These are phyloP conservation scores for Poicephalus gulielmi DNA, from an alignment of 2,113 vertebrate species.

Conservation along the genomic window DNA sequence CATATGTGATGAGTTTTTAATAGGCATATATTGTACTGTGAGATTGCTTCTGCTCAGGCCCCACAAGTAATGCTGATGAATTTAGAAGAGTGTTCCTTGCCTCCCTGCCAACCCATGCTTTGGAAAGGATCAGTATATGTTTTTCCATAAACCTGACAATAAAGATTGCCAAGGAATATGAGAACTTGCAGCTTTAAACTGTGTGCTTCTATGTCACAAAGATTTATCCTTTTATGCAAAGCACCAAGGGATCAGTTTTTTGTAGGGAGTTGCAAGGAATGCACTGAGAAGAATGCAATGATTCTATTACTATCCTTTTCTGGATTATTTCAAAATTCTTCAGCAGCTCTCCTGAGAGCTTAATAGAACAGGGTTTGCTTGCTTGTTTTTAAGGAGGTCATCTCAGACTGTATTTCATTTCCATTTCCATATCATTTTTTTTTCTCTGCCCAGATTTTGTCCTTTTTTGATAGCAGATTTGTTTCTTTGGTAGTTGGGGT, in stretches of 20 bases:
- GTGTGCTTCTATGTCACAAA: neutral
- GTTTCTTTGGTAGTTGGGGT: neutral
- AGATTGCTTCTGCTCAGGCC: neutral
- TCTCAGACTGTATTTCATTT: neutral
- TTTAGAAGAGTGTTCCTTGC: neutral
- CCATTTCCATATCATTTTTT: neutral
- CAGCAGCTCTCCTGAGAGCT: slow-evolving; percentile 1
- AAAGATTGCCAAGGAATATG: neutral
- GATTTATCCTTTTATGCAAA: neutral
- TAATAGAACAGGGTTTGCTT: neutral
- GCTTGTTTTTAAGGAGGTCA: neutral
- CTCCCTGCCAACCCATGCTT: neutral
- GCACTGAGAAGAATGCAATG: neutral
- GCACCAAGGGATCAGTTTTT: slow-evolving; percentile 7
- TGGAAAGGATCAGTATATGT: neutral
- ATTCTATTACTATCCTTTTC: neutral
- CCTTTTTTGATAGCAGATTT: neutral
- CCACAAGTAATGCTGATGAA: neutral
- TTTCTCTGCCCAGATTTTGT: neutral
- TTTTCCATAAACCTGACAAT: neutral
- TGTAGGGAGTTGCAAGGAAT: neutral
- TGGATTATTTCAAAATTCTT: slow-evolving; percentile 15
- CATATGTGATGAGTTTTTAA: neutral
- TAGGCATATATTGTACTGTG: neutral
- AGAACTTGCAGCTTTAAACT: neutral